Conservation (phyloP, 2,797 vertebrate species). For the Xerus rutilus region DNA sequence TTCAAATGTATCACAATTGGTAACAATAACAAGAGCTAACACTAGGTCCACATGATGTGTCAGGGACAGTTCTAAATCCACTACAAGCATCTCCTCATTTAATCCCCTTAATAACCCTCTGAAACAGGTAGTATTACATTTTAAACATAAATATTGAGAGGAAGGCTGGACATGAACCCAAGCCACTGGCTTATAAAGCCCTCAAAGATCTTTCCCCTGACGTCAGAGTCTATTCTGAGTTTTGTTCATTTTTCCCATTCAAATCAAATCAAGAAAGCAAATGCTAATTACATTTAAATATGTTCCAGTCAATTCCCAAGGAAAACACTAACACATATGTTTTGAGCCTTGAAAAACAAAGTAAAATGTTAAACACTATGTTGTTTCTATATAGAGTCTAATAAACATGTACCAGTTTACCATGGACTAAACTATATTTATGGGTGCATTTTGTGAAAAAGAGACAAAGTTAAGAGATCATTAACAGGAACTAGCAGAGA, state of each 20-base stretch:
- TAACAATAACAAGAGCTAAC: background rate
- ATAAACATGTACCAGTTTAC: background rate
- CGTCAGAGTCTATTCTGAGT: background rate
- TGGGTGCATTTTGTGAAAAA: slow-evolving; percentile 48
- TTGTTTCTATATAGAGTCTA: slow-evolving; percentile 40
- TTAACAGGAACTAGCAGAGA: background rate
- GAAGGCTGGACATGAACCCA: background rate
- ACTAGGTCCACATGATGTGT: no score
- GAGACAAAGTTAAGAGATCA: slow-evolving; percentile 27
- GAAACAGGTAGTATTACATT: background rate
- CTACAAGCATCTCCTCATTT: background rate
- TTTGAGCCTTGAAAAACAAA: background rate
- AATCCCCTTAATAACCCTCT: background rate
- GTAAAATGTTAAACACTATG: background rate
- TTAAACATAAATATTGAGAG: background rate
- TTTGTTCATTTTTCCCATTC: background rate
- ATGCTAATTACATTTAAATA: background rate
- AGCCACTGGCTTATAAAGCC: background rate
- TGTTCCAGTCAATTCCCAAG: background rate
- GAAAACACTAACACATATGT: background rate
- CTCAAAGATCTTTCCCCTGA: background rate
- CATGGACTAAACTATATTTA: background rate
- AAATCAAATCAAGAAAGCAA: background rate
- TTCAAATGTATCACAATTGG: background rate
- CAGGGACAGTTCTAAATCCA: background rate